Base-by-base conservation (phyloP, 2,113 vertebrate species). In the Paedocypris sp. region DNA sequence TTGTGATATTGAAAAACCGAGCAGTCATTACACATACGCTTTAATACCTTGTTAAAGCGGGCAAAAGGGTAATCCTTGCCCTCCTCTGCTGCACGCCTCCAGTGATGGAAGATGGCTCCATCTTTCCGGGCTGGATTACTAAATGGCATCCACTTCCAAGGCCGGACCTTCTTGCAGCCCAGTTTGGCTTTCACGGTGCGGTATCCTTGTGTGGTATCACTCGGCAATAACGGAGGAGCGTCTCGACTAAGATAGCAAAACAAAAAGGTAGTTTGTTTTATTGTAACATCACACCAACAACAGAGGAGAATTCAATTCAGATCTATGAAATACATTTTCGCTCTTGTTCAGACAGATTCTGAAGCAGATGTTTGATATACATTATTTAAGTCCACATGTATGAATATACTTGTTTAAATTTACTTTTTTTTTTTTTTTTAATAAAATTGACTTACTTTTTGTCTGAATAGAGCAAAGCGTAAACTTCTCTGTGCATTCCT, bases 391-490 rank as follows among this genome's bases (percentile, higher is more conserved):
- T n/a, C n/a, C n/a, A n/a, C n/a, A n/a, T n/a, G n/a, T n/a, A n/a
- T n/a, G n/a, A n/a, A n/a, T n/a, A n/a, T n/a, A n/a, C n/a, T n/a
- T n/a, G n/a, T n/a, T n/a, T n/a, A n/a, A n/a, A n/a, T n/a, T n/a
- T n/a, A n/a, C n/a, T n/a, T n/a, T n/a, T n/a, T n/a, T n/a, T n/a
- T n/a, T n/a, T n/a, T n/a, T n/a, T n/a, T n/a, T n/a, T n/a, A n/a
- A n/a, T n/a, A n/a, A n/a, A n/a, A n/a, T n/a, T n/a, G n/a, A n/a
- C 88, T 79, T 92, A 93, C 95, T 98, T 98, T 82, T 98, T 98
- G 79, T 98, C 95, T 29, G 95, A 97, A 73, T 99, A 99, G 11
- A 99, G 90, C 58, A 99, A 82, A 1, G 95, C 95, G 59, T 99
- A 99, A 74, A 99, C 95, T 60, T 99, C 95, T 68, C 95, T 80